Conservation (phyloP, 2,113 vertebrate genomes). For the Rhinichthys klamathensis region DNA sequence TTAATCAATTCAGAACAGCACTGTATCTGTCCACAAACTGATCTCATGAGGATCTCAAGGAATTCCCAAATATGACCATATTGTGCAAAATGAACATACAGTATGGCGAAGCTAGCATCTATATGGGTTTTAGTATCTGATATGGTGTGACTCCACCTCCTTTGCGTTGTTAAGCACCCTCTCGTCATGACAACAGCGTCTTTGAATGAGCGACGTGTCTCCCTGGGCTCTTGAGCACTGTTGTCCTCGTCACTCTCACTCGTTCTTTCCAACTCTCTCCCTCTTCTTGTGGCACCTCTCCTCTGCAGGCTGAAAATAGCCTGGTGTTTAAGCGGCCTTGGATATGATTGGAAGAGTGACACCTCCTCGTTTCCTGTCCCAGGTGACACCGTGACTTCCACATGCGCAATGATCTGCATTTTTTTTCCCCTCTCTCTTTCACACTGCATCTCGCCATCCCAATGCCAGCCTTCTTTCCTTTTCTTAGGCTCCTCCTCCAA, state of each 20-base stretch:
- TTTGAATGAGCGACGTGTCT: background rate
- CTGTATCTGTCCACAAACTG: background rate
- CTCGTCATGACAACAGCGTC: conserved; percentile 39
- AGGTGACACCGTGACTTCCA: conserved; percentile 44
- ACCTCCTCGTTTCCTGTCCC: conserved; percentile 47
- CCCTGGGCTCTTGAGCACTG: background rate
- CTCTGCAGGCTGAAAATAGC: conserved; percentile 49
- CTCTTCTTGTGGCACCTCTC: conserved; percentile 25
- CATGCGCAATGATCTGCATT: background rate
- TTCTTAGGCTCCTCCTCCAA: conserved; percentile 5
- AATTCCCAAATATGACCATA: background rate
- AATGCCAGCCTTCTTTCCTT: background rate
- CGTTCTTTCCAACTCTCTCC: background rate
- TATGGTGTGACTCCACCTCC: conserved; percentile 11
- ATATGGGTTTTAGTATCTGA: background rate
- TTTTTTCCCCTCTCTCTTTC: background rate
- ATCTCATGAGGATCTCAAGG: background rate
- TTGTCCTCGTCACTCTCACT: conserved; percentile 8
- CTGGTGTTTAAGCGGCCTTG: conserved; percentile 20
- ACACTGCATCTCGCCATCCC: background rate
- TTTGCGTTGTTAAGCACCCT: background rate
- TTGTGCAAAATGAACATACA: background rate
- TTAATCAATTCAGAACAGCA: background rate
- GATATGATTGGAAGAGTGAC: conserved; percentile 32
- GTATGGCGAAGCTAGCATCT: background rate